phyloP scores from a whole-genome alignment of 2,113 vertebrate species.

The Parotia lawesii region DNA sequence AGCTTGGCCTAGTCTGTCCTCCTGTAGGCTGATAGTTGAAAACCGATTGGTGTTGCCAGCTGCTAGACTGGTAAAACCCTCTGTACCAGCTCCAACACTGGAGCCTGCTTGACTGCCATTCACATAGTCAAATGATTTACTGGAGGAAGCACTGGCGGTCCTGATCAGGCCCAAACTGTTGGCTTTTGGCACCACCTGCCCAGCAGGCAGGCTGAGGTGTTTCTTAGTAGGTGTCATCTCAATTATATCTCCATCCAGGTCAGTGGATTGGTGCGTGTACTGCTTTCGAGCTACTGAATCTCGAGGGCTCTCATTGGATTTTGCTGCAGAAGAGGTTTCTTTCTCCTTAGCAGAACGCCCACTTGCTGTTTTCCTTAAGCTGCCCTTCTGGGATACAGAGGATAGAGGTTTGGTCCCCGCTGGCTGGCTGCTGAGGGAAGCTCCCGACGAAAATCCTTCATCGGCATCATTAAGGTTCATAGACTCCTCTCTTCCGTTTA shows the following conservation, averaged over 20 bases:
- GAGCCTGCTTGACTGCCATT: slow-evolving; percentile 80
- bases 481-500: slow-evolving; percentile 89
- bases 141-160: slow-evolving; percentile 95
- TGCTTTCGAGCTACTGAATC: slow-evolving; percentile 74
- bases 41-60: slow-evolving; percentile 81
- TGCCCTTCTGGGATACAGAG: slow-evolving; percentile 78
- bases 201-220: slow-evolving; percentile 87
- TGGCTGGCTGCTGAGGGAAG: slow-evolving; percentile 95
- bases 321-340: slow-evolving; percentile 65
- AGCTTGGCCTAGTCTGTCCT: slow-evolving; percentile 85
- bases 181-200: slow-evolving; percentile 79
- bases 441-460: slow-evolving; percentile 96
- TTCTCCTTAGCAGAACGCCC: slow-evolving; percentile 84
- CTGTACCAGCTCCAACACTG: slow-evolving; percentile 66
- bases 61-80: slow-evolving; percentile 72
- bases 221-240: slow-evolving; percentile 91
- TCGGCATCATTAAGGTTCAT: slow-evolving; percentile 92
- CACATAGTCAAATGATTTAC: slow-evolving; percentile 94
- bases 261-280: slow-evolving; percentile 70
- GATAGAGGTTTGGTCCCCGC: slow-evolving; percentile 76
- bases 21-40: slow-evolving; percentile 93
- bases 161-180: slow-evolving; percentile 81
- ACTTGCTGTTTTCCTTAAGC: slow-evolving; percentile 86
- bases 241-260: slow-evolving; percentile 76
- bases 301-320: slow-evolving; percentile 70